Evolutionary conservation across 2,888 invertebrate species (phyloP).

Genomic region (Choristoneura rosaceana): DNA sequence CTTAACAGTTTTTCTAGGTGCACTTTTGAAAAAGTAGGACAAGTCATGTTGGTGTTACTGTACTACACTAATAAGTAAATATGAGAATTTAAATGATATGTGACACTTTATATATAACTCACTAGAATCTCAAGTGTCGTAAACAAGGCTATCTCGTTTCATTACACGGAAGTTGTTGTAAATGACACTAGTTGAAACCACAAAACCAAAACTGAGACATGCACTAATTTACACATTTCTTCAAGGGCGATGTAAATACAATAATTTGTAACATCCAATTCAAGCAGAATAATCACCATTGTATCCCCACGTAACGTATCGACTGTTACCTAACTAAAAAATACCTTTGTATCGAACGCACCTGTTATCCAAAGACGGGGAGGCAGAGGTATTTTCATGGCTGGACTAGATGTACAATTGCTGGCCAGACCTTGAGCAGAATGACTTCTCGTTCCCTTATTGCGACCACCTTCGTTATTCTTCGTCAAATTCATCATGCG

Average conservation of each 20-base stretch:
- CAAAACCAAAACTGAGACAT: slow-evolving; percentile 3
- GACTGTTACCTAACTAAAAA: slow-evolving; percentile 35
- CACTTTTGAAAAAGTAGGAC: slow-evolving; percentile 14
- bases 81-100: not conserved
- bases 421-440: slow-evolving; percentile 77
- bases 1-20: not conserved
- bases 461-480: slow-evolving; percentile 56
- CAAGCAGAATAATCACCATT: not conserved
- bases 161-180: slow-evolving; percentile 6
- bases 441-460: slow-evolving; percentile 69
- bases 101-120: not conserved
- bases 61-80: not conserved
- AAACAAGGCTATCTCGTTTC: slow-evolving; percentile 22
- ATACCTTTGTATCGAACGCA: slow-evolving; percentile 55
- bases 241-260: slow-evolving; percentile 1
- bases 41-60: slow-evolving; percentile 1
- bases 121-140: not conserved
- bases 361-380: slow-evolving; percentile 82
- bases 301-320: slow-evolving; percentile 11
- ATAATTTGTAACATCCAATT: not conserved
- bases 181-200: slow-evolving; percentile 43
- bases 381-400: slow-evolving; percentile 82
- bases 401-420: slow-evolving; percentile 64
- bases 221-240: slow-evolving; percentile 17
- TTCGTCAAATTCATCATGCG: slow-evolving; percentile 65